Evolutionary conservation across 2,113 vertebrate species (phyloP), one percentile per base, ranked within the genome.

Genomic region (Monopterus albus): DNA sequence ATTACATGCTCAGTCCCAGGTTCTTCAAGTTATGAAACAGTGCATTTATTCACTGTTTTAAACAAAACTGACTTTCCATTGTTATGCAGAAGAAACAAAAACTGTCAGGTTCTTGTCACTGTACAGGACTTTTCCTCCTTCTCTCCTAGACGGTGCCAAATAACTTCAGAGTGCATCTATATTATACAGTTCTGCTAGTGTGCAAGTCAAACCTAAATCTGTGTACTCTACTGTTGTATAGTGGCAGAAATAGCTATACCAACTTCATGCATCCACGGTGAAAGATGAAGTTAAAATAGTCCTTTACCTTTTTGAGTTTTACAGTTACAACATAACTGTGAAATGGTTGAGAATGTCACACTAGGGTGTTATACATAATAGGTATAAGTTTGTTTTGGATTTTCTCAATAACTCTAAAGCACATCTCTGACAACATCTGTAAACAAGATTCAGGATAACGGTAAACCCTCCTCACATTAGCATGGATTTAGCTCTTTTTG

Each of bases 321-420:
- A 90, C 89, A 91, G 87, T 80, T 63, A 75, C 79, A 89, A 91
- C 91, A 86, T 89, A 74, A 66, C 81, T 64, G 82, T 86, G 85
- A 91, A 91, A 72, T 89, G 87, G 83, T 79, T 75, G 76, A 88
- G 89, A 93, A 91, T 91, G 87, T 92, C 88, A 65, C 90, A 90
- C 84, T 79, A 71, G 79, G 88, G 89, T 91, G 88, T 79, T 84
- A 90, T 82, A 86, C 82, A 87, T 67, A 75, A 72, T 83, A 59
- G 83, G 61, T 72, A 71, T 51, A 70, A 69, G 84, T 88, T 87
- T 87, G 82, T 87, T 88, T 90, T 90, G 81, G 86, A 87, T 88
- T 77, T 86, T 69, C 55, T 79, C 69, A 69, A 78, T 69, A 70
- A 88, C 62, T 87, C 70, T 79, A 77, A 40, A 87, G 79, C 81